Percentiles rank a stretch among this genome's conserved stretches.
phyloP scores from a whole-genome alignment of 92 coral and sea anemone genomes.

The Phenganax marumi region DNA sequence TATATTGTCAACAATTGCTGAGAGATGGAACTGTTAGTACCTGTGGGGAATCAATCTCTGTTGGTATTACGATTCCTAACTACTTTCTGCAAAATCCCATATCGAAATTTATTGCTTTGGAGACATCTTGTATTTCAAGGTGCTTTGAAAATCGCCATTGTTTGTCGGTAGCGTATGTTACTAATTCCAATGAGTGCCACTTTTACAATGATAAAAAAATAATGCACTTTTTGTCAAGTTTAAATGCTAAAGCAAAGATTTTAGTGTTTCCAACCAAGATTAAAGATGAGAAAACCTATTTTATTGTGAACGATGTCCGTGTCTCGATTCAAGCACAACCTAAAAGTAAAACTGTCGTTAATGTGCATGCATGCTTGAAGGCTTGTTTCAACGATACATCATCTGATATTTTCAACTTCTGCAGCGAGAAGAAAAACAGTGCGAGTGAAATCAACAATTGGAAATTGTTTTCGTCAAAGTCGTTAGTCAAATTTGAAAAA shows the following conservation, averaged over 20 bases:
- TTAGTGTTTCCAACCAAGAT: constrained; percentile 29
- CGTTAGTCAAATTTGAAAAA: constrained; percentile 35
- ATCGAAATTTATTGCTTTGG: not conserved
- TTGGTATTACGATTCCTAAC: not conserved
- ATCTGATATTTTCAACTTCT: constrained; percentile 24
- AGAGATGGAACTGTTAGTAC: not conserved
- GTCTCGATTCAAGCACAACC: constrained; percentile 23
- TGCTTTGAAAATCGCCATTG: constrained; percentile 36
- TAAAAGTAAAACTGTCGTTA: constrained; percentile 9
- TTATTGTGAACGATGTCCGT: constrained; percentile 17
- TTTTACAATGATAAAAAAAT: not conserved
- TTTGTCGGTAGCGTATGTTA: constrained; percentile 13
- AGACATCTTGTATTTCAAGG: constrained; percentile 29
- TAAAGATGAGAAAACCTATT: constrained; percentile 11
- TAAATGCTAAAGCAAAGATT: constrained; percentile 25
- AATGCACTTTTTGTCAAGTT: constrained; percentile 8
- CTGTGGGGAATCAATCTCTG: not conserved
- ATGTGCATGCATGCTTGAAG: constrained; percentile 18
- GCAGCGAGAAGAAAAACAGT: constrained; percentile 7
- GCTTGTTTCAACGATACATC: not conserved
- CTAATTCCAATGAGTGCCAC: constrained; percentile 5
- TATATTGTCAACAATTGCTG: not conserved
- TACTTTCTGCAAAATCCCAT: not conserved
- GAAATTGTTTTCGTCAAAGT: constrained; percentile 27
- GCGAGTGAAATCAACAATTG: constrained; percentile 20